Percentiles rank a stretch among this genome's conserved stretches.
These are phyloP conservation scores for Ceratina japonica DNA, from an alignment of 1,140 invertebrate species.

Conservation along the genomic window DNA sequence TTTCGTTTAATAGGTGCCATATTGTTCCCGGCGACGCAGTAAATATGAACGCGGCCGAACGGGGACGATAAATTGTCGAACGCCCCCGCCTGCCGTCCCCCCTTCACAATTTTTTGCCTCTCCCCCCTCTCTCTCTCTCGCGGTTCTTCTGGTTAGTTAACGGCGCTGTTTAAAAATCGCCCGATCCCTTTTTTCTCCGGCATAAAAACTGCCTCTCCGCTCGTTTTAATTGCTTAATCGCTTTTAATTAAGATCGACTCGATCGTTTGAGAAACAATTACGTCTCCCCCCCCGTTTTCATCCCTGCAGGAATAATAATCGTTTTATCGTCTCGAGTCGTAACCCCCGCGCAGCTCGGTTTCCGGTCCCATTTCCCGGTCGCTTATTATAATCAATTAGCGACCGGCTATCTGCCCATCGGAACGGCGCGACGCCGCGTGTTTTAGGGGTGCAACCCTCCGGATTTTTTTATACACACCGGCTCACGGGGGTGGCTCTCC, in stretches of 20 bases:
- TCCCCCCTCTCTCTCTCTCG: not conserved
- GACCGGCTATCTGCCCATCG: constrained; percentile 71
- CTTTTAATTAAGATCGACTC: constrained; percentile 4
- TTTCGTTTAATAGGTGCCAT: constrained; percentile 76
- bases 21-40: constrained; percentile 77
- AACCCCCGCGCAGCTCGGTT: constrained; percentile 44
- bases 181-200: too few relatives aligned
- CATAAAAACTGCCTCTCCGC: not conserved
- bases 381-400: constrained; percentile 79
- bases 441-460: constrained; percentile 75
- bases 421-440: constrained; percentile 67
- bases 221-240: constrained; percentile 1
- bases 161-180: not conserved
- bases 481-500: constrained; percentile 51
- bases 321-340: not conserved
- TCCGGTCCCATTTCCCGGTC: constrained; percentile 58
- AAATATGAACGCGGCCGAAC: constrained; percentile 77
- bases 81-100: constrained; percentile 65
- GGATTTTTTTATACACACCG: constrained; percentile 71
- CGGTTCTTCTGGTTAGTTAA: not conserved
- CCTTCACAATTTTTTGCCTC: constrained; percentile 19
- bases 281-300: too few relatives aligned
- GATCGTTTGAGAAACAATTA: too few relatives aligned
- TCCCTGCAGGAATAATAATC: not conserved
- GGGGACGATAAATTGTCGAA: constrained; percentile 78